Evolutionary conservation across 2,888 invertebrate species (phyloP).

Genomic region (Gibbula magus): DNA sequence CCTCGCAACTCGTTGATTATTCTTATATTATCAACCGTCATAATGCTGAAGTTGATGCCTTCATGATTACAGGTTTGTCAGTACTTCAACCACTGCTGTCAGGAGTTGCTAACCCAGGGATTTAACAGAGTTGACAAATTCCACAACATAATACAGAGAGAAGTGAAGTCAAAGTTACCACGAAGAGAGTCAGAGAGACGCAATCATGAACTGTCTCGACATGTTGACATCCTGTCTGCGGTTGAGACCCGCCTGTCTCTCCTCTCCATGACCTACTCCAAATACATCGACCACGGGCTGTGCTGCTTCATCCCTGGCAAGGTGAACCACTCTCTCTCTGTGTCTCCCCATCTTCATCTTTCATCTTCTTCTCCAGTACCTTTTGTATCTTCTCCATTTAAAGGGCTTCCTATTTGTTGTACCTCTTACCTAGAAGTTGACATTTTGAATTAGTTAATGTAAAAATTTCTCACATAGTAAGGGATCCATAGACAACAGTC

Average conservation of each 20-base stretch:
- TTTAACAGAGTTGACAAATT: constrained; percentile 87
- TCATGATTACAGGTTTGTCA: constrained; percentile 83
- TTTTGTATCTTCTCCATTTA: no score
- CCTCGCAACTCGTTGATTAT: no score
- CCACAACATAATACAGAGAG: constrained; percentile 85
- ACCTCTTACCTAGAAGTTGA: no score
- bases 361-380: no score
- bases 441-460: no score
- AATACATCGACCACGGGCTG: constrained; percentile 87
- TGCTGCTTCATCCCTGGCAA: constrained; percentile 96
- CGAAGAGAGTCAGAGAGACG: constrained; percentile 91
- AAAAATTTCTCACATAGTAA: no score
- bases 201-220: constrained; percentile 88
- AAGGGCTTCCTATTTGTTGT: no score
- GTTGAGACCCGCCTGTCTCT: constrained; percentile 93
- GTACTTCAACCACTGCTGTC: constrained; percentile 85
- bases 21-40: no score
- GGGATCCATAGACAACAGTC: no score
- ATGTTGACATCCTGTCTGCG: constrained; percentile 91
- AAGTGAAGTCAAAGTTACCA: constrained; percentile 88
- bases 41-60: no score
- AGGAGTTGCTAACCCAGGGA: constrained; percentile 86
- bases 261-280: constrained; percentile 93
- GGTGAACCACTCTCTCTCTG: constrained; percentile 77
- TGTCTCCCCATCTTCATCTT: no score